phyloP scores from a whole-genome alignment of 1,140 invertebrate genomes.

The Chelonus insularis region DNA sequence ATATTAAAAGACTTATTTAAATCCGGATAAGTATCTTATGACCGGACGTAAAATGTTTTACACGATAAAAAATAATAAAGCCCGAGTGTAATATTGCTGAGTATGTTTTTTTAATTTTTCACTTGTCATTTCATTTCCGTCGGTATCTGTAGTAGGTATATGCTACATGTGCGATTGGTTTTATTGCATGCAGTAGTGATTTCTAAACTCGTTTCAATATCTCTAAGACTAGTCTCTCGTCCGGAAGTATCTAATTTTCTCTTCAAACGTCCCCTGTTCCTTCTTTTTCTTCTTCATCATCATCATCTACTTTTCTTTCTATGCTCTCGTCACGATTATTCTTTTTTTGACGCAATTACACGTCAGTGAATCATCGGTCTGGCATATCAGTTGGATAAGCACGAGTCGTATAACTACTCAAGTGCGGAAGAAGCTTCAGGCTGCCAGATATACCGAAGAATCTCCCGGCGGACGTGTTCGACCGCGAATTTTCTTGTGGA shows the following conservation, averaged over 20 bases:
- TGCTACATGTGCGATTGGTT: too few species aligned
- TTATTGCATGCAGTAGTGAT: not conserved
- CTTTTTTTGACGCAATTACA: constrained; percentile 4
- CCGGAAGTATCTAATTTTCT: constrained; percentile 21
- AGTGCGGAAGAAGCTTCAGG: not conserved
- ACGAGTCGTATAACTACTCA: not conserved
- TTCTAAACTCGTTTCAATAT: constrained; percentile 3
- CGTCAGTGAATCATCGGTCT: constrained; percentile 11
- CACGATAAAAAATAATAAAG: too few species aligned
- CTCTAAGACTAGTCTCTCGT: not conserved
- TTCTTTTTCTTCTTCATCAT: not conserved
- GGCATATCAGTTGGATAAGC: not conserved
- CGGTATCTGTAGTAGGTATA: too few species aligned
- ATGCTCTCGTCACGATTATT: not conserved
- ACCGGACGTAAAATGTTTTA: not conserved
- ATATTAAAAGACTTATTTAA: not conserved
- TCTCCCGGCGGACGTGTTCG: constrained; percentile 5
- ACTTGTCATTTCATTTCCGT: too few species aligned
- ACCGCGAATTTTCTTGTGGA: constrained; percentile 6
- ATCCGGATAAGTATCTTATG: not conserved
- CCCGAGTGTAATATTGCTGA: too few species aligned
- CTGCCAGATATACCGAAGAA: constrained; percentile 2
- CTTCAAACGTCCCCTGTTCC: not conserved
- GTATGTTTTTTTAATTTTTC: too few species aligned
- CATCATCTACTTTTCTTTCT: not conserved